Percentiles rank a stretch among this genome's conserved stretches.
Conservation (phyloP, 2,113 vertebrate species). For the Myotis brandtii region DNA sequence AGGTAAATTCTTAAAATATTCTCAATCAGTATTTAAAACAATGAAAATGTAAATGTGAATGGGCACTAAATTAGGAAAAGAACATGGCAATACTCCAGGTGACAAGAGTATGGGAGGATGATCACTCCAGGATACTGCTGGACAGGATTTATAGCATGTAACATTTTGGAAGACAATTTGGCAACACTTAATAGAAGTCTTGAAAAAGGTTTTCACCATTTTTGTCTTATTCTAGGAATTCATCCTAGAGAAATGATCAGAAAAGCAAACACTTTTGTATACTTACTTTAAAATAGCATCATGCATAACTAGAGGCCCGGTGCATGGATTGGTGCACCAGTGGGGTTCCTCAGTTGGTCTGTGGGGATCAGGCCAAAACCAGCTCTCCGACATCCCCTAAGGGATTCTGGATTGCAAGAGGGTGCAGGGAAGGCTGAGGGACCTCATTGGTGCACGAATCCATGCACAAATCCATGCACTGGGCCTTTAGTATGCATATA, state of each 20-base stretch:
- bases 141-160: neutral
- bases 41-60: neutral
- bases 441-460: too few relatives aligned
- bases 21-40: conserved; percentile 9
- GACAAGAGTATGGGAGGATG: neutral
- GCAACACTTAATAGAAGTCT: conserved; percentile 16
- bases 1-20: conserved; percentile 11
- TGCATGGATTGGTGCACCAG: too few relatives aligned
- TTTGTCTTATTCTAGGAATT: conserved; percentile 48
- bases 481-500: too few relatives aligned
- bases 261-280: neutral
- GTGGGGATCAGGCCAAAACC: too few relatives aligned
- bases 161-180: conserved; percentile 20
- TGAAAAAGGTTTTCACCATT: conserved; percentile 33
- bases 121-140: neutral
- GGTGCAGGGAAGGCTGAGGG: too few relatives aligned
- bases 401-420: too few relatives aligned
- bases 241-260: neutral
- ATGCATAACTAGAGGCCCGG: neutral
- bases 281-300: neutral
- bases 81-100: neutral
- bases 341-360: too few relatives aligned
- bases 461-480: too few relatives aligned
- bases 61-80: neutral
- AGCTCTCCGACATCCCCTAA: too few relatives aligned